Percentiles rank a stretch among this genome's conserved stretches.
Conservation (phyloP, 2,113 vertebrate genomes). For the Oryzias melastigma region DNA sequence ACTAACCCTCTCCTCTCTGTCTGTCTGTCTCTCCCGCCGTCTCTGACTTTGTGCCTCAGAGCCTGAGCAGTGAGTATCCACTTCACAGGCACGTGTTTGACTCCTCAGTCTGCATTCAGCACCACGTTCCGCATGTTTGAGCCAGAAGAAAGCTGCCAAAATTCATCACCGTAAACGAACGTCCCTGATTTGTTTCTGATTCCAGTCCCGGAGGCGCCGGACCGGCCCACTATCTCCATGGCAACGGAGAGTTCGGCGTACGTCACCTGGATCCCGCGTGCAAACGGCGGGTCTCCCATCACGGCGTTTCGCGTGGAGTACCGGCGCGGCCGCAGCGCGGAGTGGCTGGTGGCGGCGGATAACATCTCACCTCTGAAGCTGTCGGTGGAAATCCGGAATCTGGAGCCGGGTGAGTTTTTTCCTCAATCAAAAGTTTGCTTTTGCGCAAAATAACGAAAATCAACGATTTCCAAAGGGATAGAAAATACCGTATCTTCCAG, state of each 20-base stretch:
- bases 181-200: neutral
- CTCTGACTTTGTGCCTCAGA: slow-evolving; percentile 68
- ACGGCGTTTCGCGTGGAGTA: slow-evolving; percentile 96
- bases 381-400: slow-evolving; percentile 91
- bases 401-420: slow-evolving; percentile 86
- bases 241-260: slow-evolving; percentile 93
- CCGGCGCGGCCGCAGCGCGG: slow-evolving; percentile 78
- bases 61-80: slow-evolving; percentile 76
- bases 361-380: slow-evolving; percentile 94
- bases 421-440: neutral
- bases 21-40: slow-evolving; percentile 53
- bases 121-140: slow-evolving; percentile 2
- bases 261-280: slow-evolving; percentile 95
- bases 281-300: slow-evolving; percentile 95
- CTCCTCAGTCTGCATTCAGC: slow-evolving; percentile 3
- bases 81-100: slow-evolving; percentile 37
- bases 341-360: slow-evolving; percentile 89
- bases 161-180: no score
- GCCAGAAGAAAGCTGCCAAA: no score
- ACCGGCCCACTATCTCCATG: slow-evolving; percentile 91
- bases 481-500: no score
- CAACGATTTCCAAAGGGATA: no score
- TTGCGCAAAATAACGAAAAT: neutral
- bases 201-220: slow-evolving; percentile 92
- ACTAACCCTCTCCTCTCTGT: slow-evolving; percentile 65